phyloP scores from a whole-genome alignment of 2,888 invertebrate species.

The Drosophila meridionalis region DNA sequence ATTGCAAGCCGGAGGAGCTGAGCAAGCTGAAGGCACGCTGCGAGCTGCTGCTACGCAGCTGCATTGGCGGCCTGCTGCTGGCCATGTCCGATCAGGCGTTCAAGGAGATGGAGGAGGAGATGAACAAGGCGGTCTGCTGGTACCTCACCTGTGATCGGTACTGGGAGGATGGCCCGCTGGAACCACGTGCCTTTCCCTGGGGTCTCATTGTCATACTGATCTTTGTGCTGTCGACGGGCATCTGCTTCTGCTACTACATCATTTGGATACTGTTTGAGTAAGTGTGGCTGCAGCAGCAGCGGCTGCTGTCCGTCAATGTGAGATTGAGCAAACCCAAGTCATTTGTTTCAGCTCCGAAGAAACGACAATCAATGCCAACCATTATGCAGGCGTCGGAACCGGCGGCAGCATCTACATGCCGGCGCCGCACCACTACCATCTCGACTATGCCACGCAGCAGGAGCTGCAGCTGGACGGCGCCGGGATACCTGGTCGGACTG shows the following conservation, averaged over 20 bases:
- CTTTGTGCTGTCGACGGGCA: slow-evolving; percentile 92
- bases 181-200: slow-evolving; percentile 92
- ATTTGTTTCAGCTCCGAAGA: slow-evolving; percentile 84
- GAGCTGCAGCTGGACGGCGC: slow-evolving; percentile 66
- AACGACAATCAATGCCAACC: slow-evolving; percentile 83
- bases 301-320: slow-evolving; percentile 43
- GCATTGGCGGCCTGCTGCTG: slow-evolving; percentile 92
- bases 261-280: slow-evolving; percentile 97
- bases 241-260: slow-evolving; percentile 96
- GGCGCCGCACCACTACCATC: slow-evolving; percentile 70
- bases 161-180: slow-evolving; percentile 93
- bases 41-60: slow-evolving; percentile 91
- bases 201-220: slow-evolving; percentile 91
- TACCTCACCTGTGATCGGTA: slow-evolving; percentile 96
- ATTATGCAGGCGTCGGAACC: slow-evolving; percentile 60
- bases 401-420: slow-evolving; percentile 76
- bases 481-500: slow-evolving; percentile 66
- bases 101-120: slow-evolving; percentile 94
- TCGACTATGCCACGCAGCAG: slow-evolving; percentile 65
- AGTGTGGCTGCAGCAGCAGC: slow-evolving; percentile 84
- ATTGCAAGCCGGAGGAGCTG: slow-evolving; percentile 92
- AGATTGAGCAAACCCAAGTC: slow-evolving; percentile 83
- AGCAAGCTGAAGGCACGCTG: slow-evolving; percentile 90
- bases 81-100: slow-evolving; percentile 93
- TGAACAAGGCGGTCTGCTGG: slow-evolving; percentile 96